Evolutionary conservation across 2,888 invertebrate genomes (phyloP).

Genomic region (Agonopterix arenella): DNA sequence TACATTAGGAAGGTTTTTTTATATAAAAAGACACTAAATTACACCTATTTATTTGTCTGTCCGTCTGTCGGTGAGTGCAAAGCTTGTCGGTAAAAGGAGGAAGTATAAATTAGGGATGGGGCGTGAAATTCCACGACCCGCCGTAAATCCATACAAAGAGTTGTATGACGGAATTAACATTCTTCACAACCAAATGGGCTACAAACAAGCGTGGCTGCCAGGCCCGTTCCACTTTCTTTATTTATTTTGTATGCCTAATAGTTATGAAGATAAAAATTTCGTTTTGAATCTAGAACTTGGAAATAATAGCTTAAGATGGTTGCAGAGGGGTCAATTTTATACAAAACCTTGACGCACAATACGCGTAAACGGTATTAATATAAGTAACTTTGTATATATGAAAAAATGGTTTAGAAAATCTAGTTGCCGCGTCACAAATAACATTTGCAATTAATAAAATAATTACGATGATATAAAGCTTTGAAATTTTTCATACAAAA

Average conservation of each 20-base stretch:
- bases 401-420: too few species aligned
- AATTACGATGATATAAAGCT: too few species aligned
- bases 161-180: slow-evolving; percentile 54
- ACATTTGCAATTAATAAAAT: too few species aligned
- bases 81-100: slow-evolving; percentile 31
- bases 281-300: not conserved
- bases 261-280: not conserved
- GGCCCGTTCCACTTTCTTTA: not conserved
- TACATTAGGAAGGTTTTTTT: too few species aligned
- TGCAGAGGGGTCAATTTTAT: too few species aligned
- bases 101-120: slow-evolving; percentile 59
- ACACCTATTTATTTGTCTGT: not conserved
- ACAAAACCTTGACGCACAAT: too few species aligned
- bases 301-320: too few species aligned
- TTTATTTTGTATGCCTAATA: not conserved
- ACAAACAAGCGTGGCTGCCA: not conserved
- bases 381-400: too few species aligned
- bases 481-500: too few species aligned
- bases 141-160: slow-evolving; percentile 46
- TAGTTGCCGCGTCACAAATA: too few species aligned
- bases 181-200: slow-evolving; percentile 27
- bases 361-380: too few species aligned
- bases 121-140: slow-evolving; percentile 58
- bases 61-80: slow-evolving; percentile 13
- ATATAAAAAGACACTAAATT: too few species aligned